Evolutionary conservation across 1,140 invertebrate genomes (phyloP), one percentile per base, ranked within the genome.

Genomic region (Procambarus clarkii): DNA sequence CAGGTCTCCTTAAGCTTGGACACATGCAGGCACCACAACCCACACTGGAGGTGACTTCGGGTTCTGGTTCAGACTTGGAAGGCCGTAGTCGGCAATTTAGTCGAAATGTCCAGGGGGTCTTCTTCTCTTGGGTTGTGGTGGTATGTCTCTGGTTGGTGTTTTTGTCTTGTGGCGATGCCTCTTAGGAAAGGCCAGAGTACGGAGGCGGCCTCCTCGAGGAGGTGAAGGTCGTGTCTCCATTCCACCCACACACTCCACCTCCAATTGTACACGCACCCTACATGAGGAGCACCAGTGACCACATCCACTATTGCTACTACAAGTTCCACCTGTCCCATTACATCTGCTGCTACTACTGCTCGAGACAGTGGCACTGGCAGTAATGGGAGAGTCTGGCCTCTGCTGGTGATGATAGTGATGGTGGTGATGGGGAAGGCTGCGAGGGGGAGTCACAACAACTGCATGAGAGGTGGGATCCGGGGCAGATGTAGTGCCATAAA

Each of bases 101-200:
- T 58, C 90, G 78, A 34, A 93, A 91, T 45, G 92, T 90, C 93
- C 93, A 93, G 13, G 92, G 89, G 15, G 91, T 87, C 74, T 93
- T 93, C 58, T 92, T 88, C 88, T 93, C 82, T 93, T 93, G 44
- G 86, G 78, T 54, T 87, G 86, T 24, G 71, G 34, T 21, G 86
- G 83, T 15, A 89, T 69, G 54, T 92, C 87, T 13, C 82, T 77
- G 7, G 92, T 77, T n/a, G 92, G 87, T 0, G 92, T 80, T 50
- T 92, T 92, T 45, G 83, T 76, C 83, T 92, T 92, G 82, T 92
- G 92, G 9, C 87, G 86, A 50, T 85, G 81, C 34, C 92, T 77
- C 77, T 89, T 88, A 5, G 92, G 92, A 64, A 92, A 92, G 69
- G 87, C 74, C 7, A 92, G 48, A 24, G 92, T 92, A 44, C 92